These are phyloP conservation scores for Cheilinus undulatus DNA, from an alignment of 2,113 vertebrate species.

Conservation along the genomic window DNA sequence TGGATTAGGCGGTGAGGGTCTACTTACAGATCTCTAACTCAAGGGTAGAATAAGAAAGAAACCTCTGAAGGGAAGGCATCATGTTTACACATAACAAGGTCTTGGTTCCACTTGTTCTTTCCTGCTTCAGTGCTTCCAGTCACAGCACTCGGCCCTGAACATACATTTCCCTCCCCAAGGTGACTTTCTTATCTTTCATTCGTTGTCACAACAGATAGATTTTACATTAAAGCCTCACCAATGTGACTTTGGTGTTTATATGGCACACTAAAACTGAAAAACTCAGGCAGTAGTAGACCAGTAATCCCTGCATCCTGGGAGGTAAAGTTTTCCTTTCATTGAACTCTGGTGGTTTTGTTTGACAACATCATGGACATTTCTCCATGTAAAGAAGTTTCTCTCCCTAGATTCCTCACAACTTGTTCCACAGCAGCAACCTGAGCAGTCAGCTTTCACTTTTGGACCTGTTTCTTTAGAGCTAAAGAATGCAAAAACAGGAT, in stretches of 20 bases:
- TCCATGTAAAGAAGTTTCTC: too few relatives aligned
- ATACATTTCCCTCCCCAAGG: slow-evolving; percentile 51
- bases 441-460: too few relatives aligned
- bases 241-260: neutral
- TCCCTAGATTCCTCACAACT: too few relatives aligned
- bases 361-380: too few relatives aligned
- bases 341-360: too few relatives aligned
- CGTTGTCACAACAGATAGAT: slow-evolving; percentile 70
- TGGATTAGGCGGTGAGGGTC: neutral
- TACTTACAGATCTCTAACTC: neutral
- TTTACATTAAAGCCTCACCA: slow-evolving; percentile 1
- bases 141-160: slow-evolving; percentile 3
- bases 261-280: too few relatives aligned
- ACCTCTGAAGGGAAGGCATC: neutral
- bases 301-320: too few relatives aligned
- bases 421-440: too few relatives aligned
- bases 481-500: too few relatives aligned
- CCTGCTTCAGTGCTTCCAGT: slow-evolving; percentile 21
- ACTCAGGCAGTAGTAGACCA: too few relatives aligned
- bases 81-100: slow-evolving; percentile 68
- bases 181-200: slow-evolving; percentile 57
- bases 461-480: too few relatives aligned
- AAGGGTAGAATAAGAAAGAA: neutral
- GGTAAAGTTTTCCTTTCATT: too few relatives aligned
- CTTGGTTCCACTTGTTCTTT: slow-evolving; percentile 15